Percentiles rank a stretch among this genome's conserved stretches.
phyloP scores from a whole-genome alignment of 1,140 invertebrate genomes.

The Camponotus pennsylvanicus region DNA sequence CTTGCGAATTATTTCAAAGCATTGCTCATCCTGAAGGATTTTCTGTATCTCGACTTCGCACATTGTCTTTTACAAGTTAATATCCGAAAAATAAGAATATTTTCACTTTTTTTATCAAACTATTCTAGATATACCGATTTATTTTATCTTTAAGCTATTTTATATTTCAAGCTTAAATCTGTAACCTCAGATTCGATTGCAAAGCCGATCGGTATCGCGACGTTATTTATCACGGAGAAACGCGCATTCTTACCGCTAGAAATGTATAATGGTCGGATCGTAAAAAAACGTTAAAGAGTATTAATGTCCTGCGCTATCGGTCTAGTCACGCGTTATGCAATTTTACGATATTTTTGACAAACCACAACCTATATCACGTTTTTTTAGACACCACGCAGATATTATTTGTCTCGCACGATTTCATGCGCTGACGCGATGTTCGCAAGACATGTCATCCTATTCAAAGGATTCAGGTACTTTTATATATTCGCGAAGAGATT shows the following conservation, averaged over 20 bases:
- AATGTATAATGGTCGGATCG: background rate
- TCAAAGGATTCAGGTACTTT: constrained; percentile 68
- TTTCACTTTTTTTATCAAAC: background rate
- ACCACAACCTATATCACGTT: background rate
- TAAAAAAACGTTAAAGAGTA: constrained; percentile 13
- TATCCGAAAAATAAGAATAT: background rate
- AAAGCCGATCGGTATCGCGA: background rate
- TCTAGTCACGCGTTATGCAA: background rate
- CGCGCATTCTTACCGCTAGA: background rate
- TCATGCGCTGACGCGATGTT: background rate
- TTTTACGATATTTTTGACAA: background rate
- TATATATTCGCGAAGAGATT: constrained; percentile 66
- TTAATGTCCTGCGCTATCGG: background rate
- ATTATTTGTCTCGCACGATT: background rate
- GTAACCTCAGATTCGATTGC: background rate
- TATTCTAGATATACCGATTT: background rate
- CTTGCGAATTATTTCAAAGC: constrained; percentile 86
- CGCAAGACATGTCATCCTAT: background rate
- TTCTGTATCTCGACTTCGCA: constrained; percentile 63
- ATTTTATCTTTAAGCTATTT: background rate
- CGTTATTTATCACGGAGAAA: background rate
- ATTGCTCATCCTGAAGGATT: constrained; percentile 86
- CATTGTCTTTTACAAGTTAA: constrained; percentile 53
- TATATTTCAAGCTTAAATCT: background rate
- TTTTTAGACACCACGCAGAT: too few relatives aligned